phyloP scores from a whole-genome alignment of 1,140 invertebrate genomes.

The Ceratosolen fusciceps region DNA sequence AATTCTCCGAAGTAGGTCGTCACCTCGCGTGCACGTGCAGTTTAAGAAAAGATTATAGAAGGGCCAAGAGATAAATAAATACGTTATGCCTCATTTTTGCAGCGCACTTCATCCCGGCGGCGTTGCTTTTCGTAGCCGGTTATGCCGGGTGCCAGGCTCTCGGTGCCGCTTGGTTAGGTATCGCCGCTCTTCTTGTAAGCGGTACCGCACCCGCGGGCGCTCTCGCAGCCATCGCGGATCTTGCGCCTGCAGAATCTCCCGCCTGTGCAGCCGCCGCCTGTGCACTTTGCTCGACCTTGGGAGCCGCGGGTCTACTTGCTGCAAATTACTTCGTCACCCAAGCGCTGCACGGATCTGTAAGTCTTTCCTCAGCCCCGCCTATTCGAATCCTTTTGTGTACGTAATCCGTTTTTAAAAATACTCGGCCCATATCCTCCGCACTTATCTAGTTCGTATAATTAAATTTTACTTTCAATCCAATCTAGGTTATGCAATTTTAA shows the following conservation, averaged over 20 bases:
- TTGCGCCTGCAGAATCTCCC: constrained; percentile 72
- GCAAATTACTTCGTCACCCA: constrained; percentile 76
- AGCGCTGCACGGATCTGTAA: constrained; percentile 74
- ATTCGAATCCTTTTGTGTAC: too few relatives aligned
- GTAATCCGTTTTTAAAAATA: too few relatives aligned
- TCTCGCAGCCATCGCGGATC: constrained; percentile 73
- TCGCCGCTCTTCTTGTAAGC: constrained; percentile 73
- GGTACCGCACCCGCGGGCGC: constrained; percentile 75
- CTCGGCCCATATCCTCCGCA: too few relatives aligned
- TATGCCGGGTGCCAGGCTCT: constrained; percentile 76
- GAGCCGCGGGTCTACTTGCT: constrained; percentile 73
- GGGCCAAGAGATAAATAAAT: too few relatives aligned
- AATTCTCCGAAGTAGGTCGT: too few relatives aligned
- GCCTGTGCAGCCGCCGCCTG: constrained; percentile 73
- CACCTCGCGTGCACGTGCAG: too few relatives aligned
- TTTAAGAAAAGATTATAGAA: too few relatives aligned
- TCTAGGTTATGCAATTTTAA: too few relatives aligned
- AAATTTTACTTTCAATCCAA: too few relatives aligned
- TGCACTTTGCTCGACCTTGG: constrained; percentile 74
- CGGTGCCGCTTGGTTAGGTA: constrained; percentile 74
- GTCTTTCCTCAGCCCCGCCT: constrained; percentile 54
- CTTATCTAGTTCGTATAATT: too few relatives aligned
- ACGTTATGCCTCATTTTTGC: too few relatives aligned
- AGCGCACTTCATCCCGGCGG: constrained; percentile 76
- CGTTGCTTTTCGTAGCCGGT: constrained; percentile 74